Conservation (phyloP, 2,888 invertebrate species). For the Masnerella sp. region DNA sequence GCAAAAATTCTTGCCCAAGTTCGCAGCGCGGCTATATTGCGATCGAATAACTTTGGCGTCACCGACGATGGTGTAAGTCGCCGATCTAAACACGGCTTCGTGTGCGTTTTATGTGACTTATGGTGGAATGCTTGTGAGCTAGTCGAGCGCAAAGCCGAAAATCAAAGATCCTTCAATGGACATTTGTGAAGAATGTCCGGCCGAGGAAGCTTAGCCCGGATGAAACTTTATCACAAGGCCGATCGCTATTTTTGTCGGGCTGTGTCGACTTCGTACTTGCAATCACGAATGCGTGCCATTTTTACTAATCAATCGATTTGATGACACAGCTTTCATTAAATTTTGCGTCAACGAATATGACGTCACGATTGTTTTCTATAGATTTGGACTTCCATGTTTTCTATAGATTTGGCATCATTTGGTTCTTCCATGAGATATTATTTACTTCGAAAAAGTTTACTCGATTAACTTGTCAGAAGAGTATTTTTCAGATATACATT, state of each 20-base stretch:
- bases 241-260: conserved; percentile 25
- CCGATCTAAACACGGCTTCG: conserved; percentile 21
- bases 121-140: conserved; percentile 19
- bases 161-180: conserved; percentile 35
- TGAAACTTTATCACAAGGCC: conserved; percentile 32
- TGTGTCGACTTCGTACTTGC: conserved; percentile 16
- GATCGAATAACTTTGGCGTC: conserved; percentile 37
- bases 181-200: conserved; percentile 34
- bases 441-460: no score
- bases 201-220: conserved; percentile 27
- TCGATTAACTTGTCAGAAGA: no score
- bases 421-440: no score
- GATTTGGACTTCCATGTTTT: no score
- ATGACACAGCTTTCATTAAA: conserved; percentile 19
- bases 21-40: conserved; percentile 7
- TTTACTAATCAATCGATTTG: conserved; percentile 18
- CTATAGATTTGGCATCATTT: no score
- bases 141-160: conserved; percentile 21
- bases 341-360: conserved; percentile 17
- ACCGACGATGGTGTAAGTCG: conserved; percentile 29
- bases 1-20: conserved; percentile 31
- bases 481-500: no score
- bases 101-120: conserved; percentile 31
- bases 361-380: not conserved
- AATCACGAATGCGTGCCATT: conserved; percentile 20